Conservation (phyloP, 2,113 vertebrate genomes). For the Smithornis capensis region DNA sequence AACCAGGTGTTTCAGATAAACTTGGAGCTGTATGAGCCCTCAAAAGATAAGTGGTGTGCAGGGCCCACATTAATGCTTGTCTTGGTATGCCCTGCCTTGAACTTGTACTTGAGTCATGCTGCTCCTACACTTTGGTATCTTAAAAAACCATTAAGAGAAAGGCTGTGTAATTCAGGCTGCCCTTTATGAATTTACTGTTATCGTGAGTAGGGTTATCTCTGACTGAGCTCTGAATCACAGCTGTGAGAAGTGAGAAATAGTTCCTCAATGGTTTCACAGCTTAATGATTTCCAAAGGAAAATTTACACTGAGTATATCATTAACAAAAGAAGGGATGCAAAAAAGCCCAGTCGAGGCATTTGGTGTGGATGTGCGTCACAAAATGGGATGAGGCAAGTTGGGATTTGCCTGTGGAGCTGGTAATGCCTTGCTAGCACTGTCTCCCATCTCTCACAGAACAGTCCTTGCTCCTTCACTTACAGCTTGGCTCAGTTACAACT, state of each 20-base stretch:
- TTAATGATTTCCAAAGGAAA: conserved; percentile 30
- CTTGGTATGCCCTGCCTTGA: neutral
- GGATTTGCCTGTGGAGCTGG: neutral
- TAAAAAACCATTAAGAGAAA: neutral
- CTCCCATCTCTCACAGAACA: neutral
- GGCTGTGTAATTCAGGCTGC: neutral
- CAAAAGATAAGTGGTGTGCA: neutral
- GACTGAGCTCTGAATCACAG: neutral
- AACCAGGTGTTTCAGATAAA: conserved; percentile 18
- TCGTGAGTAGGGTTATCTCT: neutral
- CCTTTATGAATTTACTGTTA: neutral
- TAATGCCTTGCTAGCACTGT: neutral
- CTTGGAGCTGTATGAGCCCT: neutral
- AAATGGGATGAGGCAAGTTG: neutral
- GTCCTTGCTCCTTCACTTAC: neutral
- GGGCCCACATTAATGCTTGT: neutral
- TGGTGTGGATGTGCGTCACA: fast-evolving
- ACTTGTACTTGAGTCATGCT: neutral
- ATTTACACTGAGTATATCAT: neutral
- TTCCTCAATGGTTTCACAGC: neutral
- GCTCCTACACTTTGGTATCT: neutral
- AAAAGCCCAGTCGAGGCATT: neutral
- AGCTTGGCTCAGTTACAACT: neutral
- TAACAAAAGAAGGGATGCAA: neutral
- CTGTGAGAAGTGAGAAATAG: conserved; percentile 12